Percentiles rank a stretch among this genome's conserved stretches.
Conservation (phyloP, 2,113 vertebrate species). For the Dicerorhinus sumatrensis region DNA sequence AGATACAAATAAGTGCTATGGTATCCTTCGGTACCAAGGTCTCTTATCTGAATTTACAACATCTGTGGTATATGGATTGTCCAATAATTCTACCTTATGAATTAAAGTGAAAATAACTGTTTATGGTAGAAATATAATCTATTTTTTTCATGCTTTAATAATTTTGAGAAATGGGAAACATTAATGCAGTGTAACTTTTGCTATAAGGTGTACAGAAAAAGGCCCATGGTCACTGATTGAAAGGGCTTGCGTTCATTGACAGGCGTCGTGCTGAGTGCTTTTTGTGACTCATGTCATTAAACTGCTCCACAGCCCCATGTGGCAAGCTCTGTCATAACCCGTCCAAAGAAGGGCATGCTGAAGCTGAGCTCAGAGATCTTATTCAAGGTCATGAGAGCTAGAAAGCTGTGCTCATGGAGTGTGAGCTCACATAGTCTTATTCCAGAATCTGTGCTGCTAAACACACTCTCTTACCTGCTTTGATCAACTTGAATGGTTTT, state of each 20-base stretch:
- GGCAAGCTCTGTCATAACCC: no score
- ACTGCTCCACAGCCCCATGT: rapidly evolving
- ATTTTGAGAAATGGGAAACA: not conserved
- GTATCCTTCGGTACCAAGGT: not conserved
- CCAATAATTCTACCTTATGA: not conserved
- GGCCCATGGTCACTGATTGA: not conserved
- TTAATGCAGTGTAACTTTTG: not conserved
- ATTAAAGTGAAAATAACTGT: not conserved
- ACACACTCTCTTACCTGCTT: not conserved
- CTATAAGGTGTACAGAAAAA: not conserved
- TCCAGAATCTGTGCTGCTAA: not conserved
- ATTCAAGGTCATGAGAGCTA: not conserved
- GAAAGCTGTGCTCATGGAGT: not conserved
- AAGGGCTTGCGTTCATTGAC: not conserved
- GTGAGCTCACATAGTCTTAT: not conserved
- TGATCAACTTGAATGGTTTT: not conserved
- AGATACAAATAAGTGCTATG: not conserved
- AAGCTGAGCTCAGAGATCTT: not conserved
- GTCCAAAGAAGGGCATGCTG: not conserved
- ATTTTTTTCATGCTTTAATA: not conserved
- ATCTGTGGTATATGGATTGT: not conserved
- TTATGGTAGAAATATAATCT: not conserved
- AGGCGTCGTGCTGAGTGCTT: not conserved
- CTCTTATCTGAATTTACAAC: not conserved
- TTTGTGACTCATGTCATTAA: not conserved